Base-by-base conservation (phyloP, 2,113 vertebrate genomes). In the Zapus hudsonius region DNA sequence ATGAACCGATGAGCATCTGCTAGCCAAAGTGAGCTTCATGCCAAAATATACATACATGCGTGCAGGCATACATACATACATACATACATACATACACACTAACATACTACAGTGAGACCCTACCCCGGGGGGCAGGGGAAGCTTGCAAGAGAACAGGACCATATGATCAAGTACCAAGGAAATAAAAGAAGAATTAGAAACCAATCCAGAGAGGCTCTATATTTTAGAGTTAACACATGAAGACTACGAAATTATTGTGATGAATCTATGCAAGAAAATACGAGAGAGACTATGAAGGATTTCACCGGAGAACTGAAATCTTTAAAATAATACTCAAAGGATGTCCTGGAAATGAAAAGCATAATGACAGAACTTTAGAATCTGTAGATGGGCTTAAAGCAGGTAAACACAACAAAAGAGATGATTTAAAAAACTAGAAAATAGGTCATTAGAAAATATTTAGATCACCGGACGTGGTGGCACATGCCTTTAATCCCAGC, bases 371-470 rank as follows among this genome's bases (percentile, higher is more conserved):
- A 84, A 78, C 70, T 27, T 44, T 66, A 84, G 66, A 44, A 23
- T 44, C 47, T 72, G 11, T 52, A 47, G 15, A 27, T 63, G 36
- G 22, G 16, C 47, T 83, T 63, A 13, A 47, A 42, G 67, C 19
- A 44, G 42, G 40, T 82, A 72, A 64, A 80, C 36, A 57, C 42
- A 79, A 73, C 20, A n/a, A n/a, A 89, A 57, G 33, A 42, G 11
- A 89, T 25, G 16, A 88, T 59, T 36, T 27, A 42, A 84, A 44
- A n/a, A 88, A 88, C 47, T 92, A 36, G 19, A 78, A 88, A 57
- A 23, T 31, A 66, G 57, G 29, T 55, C 22, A 19, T 13, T 63
- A 64, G 42, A n/a, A n/a, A n/a, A n/a, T n/a, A n/a, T n/a, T n/a
- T n/a, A n/a, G n/a, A n/a, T n/a, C n/a, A n/a, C 52, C 52, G 2